Base-by-base conservation (phyloP, 2,888 invertebrate genomes). In the Sinhomidia bicolor region DNA sequence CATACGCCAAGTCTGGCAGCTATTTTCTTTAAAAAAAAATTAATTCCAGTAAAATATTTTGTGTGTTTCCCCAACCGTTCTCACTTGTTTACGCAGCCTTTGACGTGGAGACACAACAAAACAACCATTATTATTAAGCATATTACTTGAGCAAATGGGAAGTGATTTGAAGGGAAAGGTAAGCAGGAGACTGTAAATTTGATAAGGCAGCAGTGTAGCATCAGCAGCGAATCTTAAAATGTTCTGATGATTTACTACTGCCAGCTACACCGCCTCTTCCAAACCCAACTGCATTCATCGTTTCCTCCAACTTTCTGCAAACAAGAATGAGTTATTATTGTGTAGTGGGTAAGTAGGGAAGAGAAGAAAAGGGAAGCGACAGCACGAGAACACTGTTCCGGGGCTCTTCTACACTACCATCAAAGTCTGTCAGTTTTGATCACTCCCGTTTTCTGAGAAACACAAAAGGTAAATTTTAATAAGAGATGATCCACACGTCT, bases 401-500 rank as follows among this genome's bases (percentile, higher is more conserved):
- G 41, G 41, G 41, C 6, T 41, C 68, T 12, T 68, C 1, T 71
- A 41, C 44, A 12, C 36, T 20, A 1, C 41, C 4, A 1, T 20
- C 7, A 20, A 32, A 44, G 2, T 80, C 80, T 80, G 80, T 80
- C 80, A 83, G 71, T 83, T 36, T 83, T 83, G 41, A 81, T 81
- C 71, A 83, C 51, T 41, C 7, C 36, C 20, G 23, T 54, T 23
- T 36, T 36, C n/a, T 54, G 29, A 74, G 54, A 29, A 54, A 17
- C 32, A 78, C n/a, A 78, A 51, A 51, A 74, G 47, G 47, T 1
- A 26, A 74, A 74, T 80, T 80, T 81, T 81, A 81, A 81, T 81
- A 62, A 81, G 65, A 81, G 17, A 81, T 65, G 47, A 81, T 36
- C 3, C 74, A 44, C 47, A 65, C 65, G 65, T 65, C 32, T 17